Evolutionary conservation across 2,113 vertebrate genomes (phyloP).

Genomic region (Elaphurus davidianus): DNA sequence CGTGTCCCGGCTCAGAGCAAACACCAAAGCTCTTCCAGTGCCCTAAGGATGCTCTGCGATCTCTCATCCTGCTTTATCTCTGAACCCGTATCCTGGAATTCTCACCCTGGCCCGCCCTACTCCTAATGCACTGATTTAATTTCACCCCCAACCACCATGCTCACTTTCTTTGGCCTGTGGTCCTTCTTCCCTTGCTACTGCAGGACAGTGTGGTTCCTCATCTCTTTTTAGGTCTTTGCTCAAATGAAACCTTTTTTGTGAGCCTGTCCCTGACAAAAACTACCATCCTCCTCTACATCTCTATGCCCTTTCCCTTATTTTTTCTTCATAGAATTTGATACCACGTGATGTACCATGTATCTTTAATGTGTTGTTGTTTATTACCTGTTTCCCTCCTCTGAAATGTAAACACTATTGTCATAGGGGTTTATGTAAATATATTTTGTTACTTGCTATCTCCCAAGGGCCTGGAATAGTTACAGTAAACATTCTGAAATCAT

Average conservation of each 20-base stretch:
- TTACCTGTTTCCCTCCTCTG: background rate
- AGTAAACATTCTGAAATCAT: background rate
- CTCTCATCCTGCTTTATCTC: background rate
- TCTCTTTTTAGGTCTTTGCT: background rate
- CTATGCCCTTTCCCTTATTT: background rate
- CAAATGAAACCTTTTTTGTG: background rate
- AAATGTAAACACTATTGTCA: background rate
- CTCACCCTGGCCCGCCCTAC: background rate
- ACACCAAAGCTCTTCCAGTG: background rate
- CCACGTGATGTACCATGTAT: background rate
- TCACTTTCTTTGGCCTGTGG: background rate
- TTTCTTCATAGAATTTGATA: background rate
- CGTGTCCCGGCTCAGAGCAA: background rate
- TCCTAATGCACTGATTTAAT: background rate
- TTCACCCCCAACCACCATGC: background rate
- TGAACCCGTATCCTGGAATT: background rate
- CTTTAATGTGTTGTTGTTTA: background rate
- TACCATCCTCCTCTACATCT: background rate
- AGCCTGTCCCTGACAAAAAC: background rate
- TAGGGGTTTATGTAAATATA: background rate
- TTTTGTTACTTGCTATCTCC: background rate
- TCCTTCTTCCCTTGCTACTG: background rate
- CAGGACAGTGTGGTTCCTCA: background rate
- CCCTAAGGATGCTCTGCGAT: background rate
- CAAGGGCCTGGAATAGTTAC: background rate